Base-by-base conservation (phyloP, 1,140 invertebrate species). In the Bombus difficillimus region DNA sequence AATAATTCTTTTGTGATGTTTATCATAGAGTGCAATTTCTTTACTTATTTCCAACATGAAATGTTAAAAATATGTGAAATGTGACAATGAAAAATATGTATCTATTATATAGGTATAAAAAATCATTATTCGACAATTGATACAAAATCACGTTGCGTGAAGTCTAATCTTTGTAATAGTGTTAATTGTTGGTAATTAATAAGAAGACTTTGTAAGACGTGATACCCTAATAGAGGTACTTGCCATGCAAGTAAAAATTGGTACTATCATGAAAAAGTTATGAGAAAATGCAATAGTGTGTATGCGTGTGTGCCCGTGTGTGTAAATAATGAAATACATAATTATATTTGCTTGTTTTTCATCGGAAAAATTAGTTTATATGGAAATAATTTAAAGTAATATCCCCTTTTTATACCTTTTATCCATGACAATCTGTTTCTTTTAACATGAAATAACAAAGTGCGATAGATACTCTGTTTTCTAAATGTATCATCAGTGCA, bases 231-330 rank as follows among this genome's bases (percentile, higher is more conserved):
- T 76, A 86, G 57, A 87, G 88, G 89, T 91, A 90, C 91, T 92
- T 93, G 91, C 92, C 86, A 88, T 92, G 91, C 91, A 93, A 93
- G 92, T 81, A 88, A 43, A 90, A 88, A 89, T 89, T 88, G 86
- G 79, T 90, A 84, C 77, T 86, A 88, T 86, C 73, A 69, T 82
- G 39, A 59, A 88, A 86, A 59, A 64, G 1, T 82, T 34, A 79
- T 13, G 73, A 72, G 37, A 39, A 85, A 85, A 79, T 77, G 62
- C 69, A 41, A 57, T 47, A 57, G 72, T n/a, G 43, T 10, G 72
- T 80, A 32, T n/a, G 64, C 32, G 68, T 13, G 37, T 68, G n/a
- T 39, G 73, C 15, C 10, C 13, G 69, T 43, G 73, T 39, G 43
- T 83, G 47, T 76, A 80, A 43, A 59, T 86, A 59, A 34, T 64